These are phyloP conservation scores for Smittia sp. DNA, from an alignment of 2,888 invertebrate genomes.

Conservation along the genomic window DNA sequence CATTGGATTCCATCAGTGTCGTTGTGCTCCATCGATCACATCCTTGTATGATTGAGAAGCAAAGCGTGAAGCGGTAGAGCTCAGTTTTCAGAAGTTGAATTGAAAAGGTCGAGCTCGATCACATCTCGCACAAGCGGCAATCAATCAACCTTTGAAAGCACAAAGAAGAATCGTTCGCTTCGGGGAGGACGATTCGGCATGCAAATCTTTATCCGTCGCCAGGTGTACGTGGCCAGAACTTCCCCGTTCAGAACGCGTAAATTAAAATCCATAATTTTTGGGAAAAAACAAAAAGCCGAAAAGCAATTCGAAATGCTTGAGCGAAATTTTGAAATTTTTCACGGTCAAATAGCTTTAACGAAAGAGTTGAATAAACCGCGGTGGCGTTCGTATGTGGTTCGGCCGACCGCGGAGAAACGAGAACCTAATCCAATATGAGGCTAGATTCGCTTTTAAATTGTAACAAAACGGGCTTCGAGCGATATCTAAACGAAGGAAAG, in stretches of 20 bases:
- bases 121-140: neutral
- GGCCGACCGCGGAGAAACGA: neutral
- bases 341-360: constrained; percentile 32
- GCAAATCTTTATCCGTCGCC: neutral
- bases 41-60: constrained; percentile 29
- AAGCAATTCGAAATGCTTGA: constrained; percentile 35
- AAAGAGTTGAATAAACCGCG: constrained; percentile 32
- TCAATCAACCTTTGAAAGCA: neutral
- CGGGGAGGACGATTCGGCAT: neutral
- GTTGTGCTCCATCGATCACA: constrained; percentile 30
- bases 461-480: constrained; percentile 3
- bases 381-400: neutral
- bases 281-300: neutral
- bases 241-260: neutral
- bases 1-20: constrained; percentile 7
- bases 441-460: neutral
- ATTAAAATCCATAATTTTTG: neutral
- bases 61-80: constrained; percentile 26
- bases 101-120: constrained; percentile 35
- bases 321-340: constrained; percentile 22
- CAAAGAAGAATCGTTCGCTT: neutral
- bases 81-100: constrained; percentile 3
- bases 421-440: neutral
- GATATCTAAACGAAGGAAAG: neutral
- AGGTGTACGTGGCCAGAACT: neutral